phyloP scores from a whole-genome alignment of 2,113 vertebrate genomes.

The Centropus bengalensis region DNA sequence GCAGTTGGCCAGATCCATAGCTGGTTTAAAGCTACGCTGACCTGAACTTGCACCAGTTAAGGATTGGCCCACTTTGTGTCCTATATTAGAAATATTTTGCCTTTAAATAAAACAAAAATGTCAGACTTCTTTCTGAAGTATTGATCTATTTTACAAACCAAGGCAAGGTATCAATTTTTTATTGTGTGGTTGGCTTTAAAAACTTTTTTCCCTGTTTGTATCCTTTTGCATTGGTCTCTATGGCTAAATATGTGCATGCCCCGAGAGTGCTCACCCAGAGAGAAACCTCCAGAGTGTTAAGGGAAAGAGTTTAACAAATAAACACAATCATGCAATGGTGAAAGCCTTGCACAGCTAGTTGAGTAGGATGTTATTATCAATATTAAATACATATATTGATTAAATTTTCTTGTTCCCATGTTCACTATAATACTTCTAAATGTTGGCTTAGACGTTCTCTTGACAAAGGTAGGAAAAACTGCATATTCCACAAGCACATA shows the following conservation, averaged over 20 bases:
- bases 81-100: not conserved
- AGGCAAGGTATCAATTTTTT: not conserved
- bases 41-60: not conserved
- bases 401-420: slow-evolving; percentile 14
- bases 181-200: not conserved
- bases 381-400: slow-evolving; percentile 5
- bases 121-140: not conserved
- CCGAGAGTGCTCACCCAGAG: not conserved
- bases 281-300: not conserved
- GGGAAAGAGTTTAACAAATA: not conserved
- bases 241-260: not conserved
- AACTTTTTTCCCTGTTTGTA: not conserved
- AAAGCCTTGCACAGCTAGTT: not conserved
- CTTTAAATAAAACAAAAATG: slow-evolving; percentile 14
- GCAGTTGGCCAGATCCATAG: not conserved
- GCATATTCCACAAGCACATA: not conserved
- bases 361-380: slow-evolving; percentile 17
- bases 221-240: slow-evolving; percentile 37
- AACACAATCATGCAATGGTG: not conserved
- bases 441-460: not conserved
- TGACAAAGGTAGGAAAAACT: not conserved
- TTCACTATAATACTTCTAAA: not conserved
- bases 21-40: not conserved
- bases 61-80: not conserved
- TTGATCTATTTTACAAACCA: not conserved